A percentile compares a stretch with the other conserved stretches of the same genome.
phyloP scores from a whole-genome alignment of 2,797 vertebrate species.

The Falco biarmicus region DNA sequence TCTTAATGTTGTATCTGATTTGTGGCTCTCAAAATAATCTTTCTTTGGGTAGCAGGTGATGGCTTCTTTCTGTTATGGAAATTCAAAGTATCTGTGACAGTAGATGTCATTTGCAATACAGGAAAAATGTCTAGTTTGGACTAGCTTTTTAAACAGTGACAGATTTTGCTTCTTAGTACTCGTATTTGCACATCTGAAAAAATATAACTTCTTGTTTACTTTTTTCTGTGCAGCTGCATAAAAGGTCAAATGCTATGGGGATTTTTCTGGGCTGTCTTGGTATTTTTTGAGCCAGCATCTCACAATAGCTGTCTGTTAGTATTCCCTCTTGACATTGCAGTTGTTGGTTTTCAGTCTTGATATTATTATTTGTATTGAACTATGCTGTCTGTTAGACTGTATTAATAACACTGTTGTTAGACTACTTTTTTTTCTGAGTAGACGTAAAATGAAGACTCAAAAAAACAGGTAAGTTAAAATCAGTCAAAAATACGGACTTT shows the following conservation, averaged over 20 bases:
- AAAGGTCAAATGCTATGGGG: constrained; percentile 33
- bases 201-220: constrained; percentile 51
- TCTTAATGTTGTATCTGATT: neutral
- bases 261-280: constrained; percentile 35
- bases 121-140: neutral
- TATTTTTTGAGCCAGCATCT: constrained; percentile 29
- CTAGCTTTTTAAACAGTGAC: neutral
- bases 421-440: neutral
- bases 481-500: neutral
- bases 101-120: neutral
- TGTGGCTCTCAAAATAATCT: neutral
- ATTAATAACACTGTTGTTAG: neutral
- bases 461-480: neutral
- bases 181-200: constrained; percentile 51
- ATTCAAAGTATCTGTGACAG: neutral
- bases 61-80: neutral
- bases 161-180: neutral
- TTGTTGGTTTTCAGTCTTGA: constrained; percentile 21
- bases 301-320: constrained; percentile 60
- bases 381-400: neutral
- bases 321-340: constrained; percentile 18
- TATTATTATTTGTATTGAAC: neutral
- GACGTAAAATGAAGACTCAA: neutral
- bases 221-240: constrained; percentile 64
- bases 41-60: neutral